Base-by-base conservation (phyloP, 2,797 vertebrate species). In the Alectoris magna region DNA sequence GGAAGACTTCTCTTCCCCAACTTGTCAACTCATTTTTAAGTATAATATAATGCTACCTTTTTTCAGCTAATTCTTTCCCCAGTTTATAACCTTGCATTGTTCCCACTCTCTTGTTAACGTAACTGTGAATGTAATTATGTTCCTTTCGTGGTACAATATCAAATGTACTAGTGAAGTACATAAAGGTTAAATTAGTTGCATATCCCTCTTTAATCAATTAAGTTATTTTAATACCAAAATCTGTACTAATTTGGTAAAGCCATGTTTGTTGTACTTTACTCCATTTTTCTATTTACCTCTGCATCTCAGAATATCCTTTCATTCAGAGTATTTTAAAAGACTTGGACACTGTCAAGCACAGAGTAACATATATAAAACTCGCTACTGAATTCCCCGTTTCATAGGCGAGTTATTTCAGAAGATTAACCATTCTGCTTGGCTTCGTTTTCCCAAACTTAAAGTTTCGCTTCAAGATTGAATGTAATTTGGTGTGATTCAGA, bases 221-320 rank as follows among this genome's bases (percentile, higher is more conserved):
- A 60, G 9, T 23, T 63, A 39, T 82, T 92, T 87, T 59, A 49
- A 51, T 83, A 39, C 22, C 68, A 63, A 93, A 77, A 63, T 67
- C 43, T 39, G 1, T 53, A 19, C 76, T 71, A 27, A 27, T 2
- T 68, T 74, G 10, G 9, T 71, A 39, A 71, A 63, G 7, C 4
- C 27, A 51, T 15, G 16, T 64, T 77, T 31, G 31, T 64, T 80
- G 17, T 68, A 14, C 72, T 91, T 71, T 81, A 64, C 64, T 17
- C 14, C 5, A 14, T 21, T 6, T 80, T 83, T 88, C 24, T 8
- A 12, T 69, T 80, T 81, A 21, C 23, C 0, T 4, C 15, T 1
- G 1, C 3, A 3, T 81, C 41, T 92, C 60, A 75, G 64, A 59
- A 29, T 70, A 39, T 5, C 10, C 17, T 87, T 88, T 75, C 24